Base-by-base conservation (phyloP, 37 sponge, comb jelly and placozoan genomes). In the Beroe ovata region DNA sequence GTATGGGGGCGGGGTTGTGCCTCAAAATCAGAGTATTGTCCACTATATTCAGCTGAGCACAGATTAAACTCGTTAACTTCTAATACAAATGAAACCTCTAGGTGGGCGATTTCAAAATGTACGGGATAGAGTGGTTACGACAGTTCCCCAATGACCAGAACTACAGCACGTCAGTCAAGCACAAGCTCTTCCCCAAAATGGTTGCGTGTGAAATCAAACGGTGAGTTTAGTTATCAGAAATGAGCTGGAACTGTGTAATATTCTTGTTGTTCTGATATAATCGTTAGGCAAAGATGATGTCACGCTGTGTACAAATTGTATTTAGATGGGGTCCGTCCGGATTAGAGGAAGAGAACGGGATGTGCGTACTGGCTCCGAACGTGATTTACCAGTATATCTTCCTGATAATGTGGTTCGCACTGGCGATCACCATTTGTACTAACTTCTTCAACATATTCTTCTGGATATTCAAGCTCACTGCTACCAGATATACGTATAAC, bases 331-430 rank as follows among this genome's bases (percentile, higher is more conserved):
- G 84, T 0, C 35, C 84, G 4, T 36, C 84, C 21, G 84, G 84
- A 19, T 29, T 77, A 23, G 84, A 77, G 23, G 84, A 77, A 3
- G 84, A 77, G 54, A 77, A 77, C 33, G 84, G 84, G 41, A 77
- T 77, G 84, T 77, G 84, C 40, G 84, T 77, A 19, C 22, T 77
- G 21, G 54, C 84, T 36, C 84, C 84, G 0, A 77, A 77, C 38
- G 84, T 77, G 4, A 77, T 77, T 25, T 77, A 42, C 22, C 84
- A 77, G 84, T 77, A 77, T 25, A 39, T 77, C 20, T 77, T 77
- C 58, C 84, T 77, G n/a, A 77, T 77, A 47, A 77, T 77, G 84
- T 77, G 84, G 84, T 77, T 77, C 28, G 84, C 84, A 4, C 84
- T 77, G 26, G 54, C 84, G 58, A 77, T 77, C 22, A 77, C 84